Percentiles rank a stretch among this genome's conserved stretches.
phyloP scores from a whole-genome alignment of 2,888 invertebrate species.

The Melitaea athalia region DNA sequence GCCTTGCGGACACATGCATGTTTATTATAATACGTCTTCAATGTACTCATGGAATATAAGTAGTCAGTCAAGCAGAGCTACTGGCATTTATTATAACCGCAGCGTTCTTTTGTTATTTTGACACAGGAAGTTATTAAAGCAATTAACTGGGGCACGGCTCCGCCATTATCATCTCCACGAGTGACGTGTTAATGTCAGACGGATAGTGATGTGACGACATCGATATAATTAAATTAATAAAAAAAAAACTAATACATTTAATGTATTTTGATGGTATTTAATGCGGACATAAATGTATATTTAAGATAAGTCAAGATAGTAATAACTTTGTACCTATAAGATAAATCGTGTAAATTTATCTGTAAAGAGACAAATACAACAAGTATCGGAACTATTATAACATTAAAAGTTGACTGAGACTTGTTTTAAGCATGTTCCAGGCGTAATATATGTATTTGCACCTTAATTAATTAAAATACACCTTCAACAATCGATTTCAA shows the following conservation, averaged over 20 bases:
- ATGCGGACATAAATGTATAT: not conserved
- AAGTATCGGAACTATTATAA: too few species aligned
- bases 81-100: constrained; percentile 37
- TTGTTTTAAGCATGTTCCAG: too few species aligned
- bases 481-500: too few species aligned
- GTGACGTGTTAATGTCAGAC: constrained; percentile 78
- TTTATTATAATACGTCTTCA: constrained; percentile 18
- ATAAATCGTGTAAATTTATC: too few species aligned
- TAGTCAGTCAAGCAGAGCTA: constrained; percentile 29
- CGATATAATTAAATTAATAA: constrained; percentile 33
- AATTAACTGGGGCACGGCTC: constrained; percentile 80
- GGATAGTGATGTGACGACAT: constrained; percentile 60
- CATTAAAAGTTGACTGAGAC: too few species aligned
- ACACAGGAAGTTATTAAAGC: constrained; percentile 83
- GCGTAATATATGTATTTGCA: too few species aligned
- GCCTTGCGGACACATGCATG: not conserved
- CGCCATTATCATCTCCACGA: constrained; percentile 79
- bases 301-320: not conserved
- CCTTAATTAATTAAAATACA: too few species aligned
- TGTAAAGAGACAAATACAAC: too few species aligned
- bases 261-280: not conserved
- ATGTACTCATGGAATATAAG: constrained; percentile 23
- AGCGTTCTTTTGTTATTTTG: constrained; percentile 81
- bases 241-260: constrained; percentile 2
- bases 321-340: too few species aligned